These are phyloP conservation scores for Fulica atra DNA, from an alignment of 2,113 vertebrate genomes.

Conservation along the genomic window DNA sequence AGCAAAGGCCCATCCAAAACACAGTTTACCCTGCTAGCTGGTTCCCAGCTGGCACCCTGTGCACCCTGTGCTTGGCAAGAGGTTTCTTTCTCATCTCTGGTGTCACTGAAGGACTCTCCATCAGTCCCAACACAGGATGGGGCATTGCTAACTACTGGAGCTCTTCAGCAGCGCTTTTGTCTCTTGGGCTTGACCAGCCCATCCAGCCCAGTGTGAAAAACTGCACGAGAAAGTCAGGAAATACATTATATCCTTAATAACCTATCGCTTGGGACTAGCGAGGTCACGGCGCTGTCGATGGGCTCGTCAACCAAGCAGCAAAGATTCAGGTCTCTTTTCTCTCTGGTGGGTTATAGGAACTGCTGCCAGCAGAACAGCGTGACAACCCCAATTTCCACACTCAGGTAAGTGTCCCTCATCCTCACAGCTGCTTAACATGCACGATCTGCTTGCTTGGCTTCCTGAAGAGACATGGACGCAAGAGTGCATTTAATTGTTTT, in stretches of 20 bases:
- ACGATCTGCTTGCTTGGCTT: not conserved
- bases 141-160: not conserved
- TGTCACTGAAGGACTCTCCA: not conserved
- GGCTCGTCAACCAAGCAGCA: not conserved
- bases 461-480: not conserved
- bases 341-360: not conserved
- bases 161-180: not conserved
- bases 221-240: not conserved
- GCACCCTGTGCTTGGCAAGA: not conserved
- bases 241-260: not conserved
- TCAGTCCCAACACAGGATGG: not conserved
- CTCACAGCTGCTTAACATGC: not conserved
- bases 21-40: not conserved
- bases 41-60: not conserved
- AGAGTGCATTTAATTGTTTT: not conserved
- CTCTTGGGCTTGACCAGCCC: not conserved
- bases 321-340: not conserved
- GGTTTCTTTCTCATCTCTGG: not conserved
- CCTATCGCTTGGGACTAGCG: not conserved
- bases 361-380: rapidly evolving
- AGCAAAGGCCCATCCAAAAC: not conserved
- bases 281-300: not conserved
- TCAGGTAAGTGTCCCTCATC: not conserved
- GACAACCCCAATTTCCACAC: not conserved
- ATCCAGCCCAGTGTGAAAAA: not conserved